Conservation (phyloP, 1,140 invertebrate genomes). For the Trichomalopsis sarcophagae region DNA sequence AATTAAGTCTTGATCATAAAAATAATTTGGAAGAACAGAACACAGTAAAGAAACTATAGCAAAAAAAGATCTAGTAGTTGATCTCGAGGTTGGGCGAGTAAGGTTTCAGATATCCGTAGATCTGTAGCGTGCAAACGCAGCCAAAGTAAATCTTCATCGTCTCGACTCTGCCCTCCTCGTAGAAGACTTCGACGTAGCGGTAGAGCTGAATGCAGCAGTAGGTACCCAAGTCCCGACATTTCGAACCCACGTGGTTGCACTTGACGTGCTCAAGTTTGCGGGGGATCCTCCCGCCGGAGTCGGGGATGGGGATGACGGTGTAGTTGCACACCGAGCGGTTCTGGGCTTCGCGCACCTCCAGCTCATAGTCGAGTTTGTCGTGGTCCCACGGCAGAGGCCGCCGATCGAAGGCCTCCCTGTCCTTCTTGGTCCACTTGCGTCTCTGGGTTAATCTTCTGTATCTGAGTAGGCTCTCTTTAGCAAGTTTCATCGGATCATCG, state of each 20-base stretch:
- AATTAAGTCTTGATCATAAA: too few species aligned
- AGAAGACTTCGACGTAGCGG: slow-evolving; percentile 50
- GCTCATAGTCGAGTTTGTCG: slow-evolving; percentile 44
- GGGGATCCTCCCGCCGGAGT: slow-evolving; percentile 33
- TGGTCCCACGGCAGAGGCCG: not conserved
- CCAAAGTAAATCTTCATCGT: slow-evolving; percentile 55
- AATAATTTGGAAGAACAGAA: too few species aligned
- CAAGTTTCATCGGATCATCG: too few species aligned
- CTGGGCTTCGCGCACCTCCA: slow-evolving; percentile 54
- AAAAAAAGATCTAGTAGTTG: not conserved
- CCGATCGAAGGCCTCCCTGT: not conserved
- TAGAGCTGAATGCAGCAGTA: slow-evolving; percentile 61
- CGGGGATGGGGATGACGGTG: slow-evolving; percentile 53
- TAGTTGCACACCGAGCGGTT: slow-evolving; percentile 59
- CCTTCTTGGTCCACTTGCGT: not conserved
- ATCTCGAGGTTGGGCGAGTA: not conserved
- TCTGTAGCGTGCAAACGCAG: slow-evolving; percentile 56
- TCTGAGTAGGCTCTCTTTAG: too few species aligned
- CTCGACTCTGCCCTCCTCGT: slow-evolving; percentile 15
- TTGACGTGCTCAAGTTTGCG: slow-evolving; percentile 54
- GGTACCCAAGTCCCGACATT: slow-evolving; percentile 32
- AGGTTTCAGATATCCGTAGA: slow-evolving; percentile 2
- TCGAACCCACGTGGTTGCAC: slow-evolving; percentile 55
- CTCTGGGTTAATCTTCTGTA: too few species aligned
- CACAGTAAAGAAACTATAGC: too few species aligned